Base-by-base conservation (phyloP, 92 coral and sea anemone species). In the Epizoanthus fatuus region DNA sequence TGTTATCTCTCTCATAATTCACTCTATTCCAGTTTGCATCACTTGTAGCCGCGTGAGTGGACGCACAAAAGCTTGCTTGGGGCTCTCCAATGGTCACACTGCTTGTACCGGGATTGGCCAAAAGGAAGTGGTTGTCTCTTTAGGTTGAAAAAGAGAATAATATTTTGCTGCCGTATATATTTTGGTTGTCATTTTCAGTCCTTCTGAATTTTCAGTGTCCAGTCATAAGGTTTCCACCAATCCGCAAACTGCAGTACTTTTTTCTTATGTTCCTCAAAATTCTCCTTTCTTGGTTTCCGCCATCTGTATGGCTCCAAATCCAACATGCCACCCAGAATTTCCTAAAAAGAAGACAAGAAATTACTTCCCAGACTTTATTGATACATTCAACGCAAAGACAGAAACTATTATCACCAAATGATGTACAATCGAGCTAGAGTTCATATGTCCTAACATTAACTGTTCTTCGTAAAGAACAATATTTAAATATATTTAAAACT, bases 171-270 rank as follows among this genome's bases (percentile, higher is more conserved):
- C 20, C 20, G 17, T 60, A 4, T 44, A 32, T 12, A 10, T n/a
- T 19, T 60, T n/a, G 57, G 38, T 22, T 55, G 62, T 7, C 7
- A 40, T 80, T 55, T 16, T 78, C 78, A 66, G 39, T 94, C 88
- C 57, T 90, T 89, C 49, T 86, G 83, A 56, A 95, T 89, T 82
- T 81, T 86, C 75, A 73, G 90, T 7, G 99, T 97, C 99, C 99
- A 97, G 85, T 97, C 99, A 63, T 69, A 97, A 20, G 99, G 99
- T 74, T 95, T 95, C 99, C 99, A 97, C 93, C 97, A 97, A 7
- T 97, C 99, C 4, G 95, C 97, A 77, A 97, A 95, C 84, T 83
- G 93, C 38, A 97, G 81, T 0, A 97, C 99, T 86, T 97, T 97
- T 79, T 90, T 97, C 87, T 97, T 97, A 74, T 97, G 99, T 51